A percentile compares a stretch with the other conserved stretches of the same genome.
Evolutionary conservation across 2,113 vertebrate genomes (phyloP).

Genomic region (Diglossa brunneiventris): DNA sequence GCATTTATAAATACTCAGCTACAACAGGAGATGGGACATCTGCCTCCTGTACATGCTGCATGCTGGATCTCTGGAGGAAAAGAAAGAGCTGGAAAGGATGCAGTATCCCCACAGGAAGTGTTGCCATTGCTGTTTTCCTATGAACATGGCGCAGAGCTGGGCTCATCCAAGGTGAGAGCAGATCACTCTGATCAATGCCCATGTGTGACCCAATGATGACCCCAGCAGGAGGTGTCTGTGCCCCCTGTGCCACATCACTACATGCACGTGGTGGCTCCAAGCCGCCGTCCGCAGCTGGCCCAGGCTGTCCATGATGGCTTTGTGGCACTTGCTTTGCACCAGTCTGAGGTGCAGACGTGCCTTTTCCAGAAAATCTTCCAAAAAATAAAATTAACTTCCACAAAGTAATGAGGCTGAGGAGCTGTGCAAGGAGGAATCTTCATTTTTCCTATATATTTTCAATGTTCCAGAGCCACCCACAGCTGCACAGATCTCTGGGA

Average conservation of each 20-base stretch:
- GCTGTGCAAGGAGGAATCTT: neutral
- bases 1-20: neutral
- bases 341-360: fast-evolving
- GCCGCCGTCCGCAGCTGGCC: neutral
- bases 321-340: neutral
- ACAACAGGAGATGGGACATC: neutral
- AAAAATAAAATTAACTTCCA: neutral
- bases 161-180: neutral
- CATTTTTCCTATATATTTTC: neutral
- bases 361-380: neutral
- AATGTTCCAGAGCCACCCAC: neutral
- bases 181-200: neutral
- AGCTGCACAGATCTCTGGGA: neutral
- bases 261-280: fast-evolving
- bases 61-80: neutral
- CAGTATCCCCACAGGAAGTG: neutral
- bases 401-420: neutral
- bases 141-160: neutral
- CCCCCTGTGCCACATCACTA: neutral
- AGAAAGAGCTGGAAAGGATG: neutral
- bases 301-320: neutral
- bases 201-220: fast-evolving
- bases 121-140: neutral
- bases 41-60: neutral
- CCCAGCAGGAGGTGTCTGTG: neutral